A percentile compares a stretch with the other conserved stretches of the same genome.
Conservation (phyloP, 2,797 vertebrate genomes). For the Rhinichthys osculus region DNA sequence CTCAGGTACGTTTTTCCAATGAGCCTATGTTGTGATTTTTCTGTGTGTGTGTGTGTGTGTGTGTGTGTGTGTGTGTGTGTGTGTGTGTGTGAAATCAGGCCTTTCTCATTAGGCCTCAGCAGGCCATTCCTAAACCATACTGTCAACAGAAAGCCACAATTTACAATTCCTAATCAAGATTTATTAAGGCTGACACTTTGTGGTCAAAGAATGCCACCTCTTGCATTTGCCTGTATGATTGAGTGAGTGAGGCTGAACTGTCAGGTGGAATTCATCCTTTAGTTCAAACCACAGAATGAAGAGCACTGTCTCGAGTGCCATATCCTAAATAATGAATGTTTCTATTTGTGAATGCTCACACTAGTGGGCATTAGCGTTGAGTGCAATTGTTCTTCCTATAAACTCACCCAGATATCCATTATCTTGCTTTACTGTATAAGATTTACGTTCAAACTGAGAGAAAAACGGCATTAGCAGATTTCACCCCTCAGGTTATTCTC, state of each 20-base stretch:
- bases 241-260: conserved; percentile 63
- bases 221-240: conserved; percentile 70
- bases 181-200: conserved; percentile 72
- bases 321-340: conserved; percentile 48
- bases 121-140: conserved; percentile 8
- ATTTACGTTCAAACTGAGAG: conserved; percentile 19
- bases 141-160: conserved; percentile 52
- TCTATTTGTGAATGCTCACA: conserved; percentile 37
- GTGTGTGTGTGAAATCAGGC: neutral
- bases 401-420: conserved; percentile 29
- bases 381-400: conserved; percentile 39
- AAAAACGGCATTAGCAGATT: conserved; percentile 38
- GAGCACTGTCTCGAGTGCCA: conserved; percentile 20
- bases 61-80: neutral
- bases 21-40: neutral
- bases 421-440: conserved; percentile 19
- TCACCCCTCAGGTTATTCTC: conserved; percentile 28
- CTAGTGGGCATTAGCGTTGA: conserved; percentile 11
- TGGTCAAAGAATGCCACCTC: conserved; percentile 68
- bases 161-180: conserved; percentile 69
- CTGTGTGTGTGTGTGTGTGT: neutral
- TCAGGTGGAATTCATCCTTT: conserved; percentile 54
- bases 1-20: too few relatives aligned
- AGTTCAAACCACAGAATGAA: conserved; percentile 46
- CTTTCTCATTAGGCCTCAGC: conserved; percentile 29